phyloP scores from a whole-genome alignment of 2,888 invertebrate species.

The Trypoxylon attenuatum region DNA sequence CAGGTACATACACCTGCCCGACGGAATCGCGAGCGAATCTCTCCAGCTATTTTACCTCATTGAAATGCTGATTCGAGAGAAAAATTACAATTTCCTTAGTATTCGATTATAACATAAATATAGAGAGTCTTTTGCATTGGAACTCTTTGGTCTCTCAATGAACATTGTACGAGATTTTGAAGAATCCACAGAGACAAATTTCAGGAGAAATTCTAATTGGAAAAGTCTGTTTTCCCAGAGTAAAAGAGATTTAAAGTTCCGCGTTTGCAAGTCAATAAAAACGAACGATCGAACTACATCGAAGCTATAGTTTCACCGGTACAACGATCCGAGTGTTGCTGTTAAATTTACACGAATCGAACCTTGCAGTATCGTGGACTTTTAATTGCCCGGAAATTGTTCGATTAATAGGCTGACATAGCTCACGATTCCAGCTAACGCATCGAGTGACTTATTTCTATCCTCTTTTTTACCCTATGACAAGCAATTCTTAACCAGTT shows the following conservation, averaged over 20 bases:
- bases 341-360: conserved; percentile 59
- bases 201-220: too few relatives aligned
- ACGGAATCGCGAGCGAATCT: too few relatives aligned
- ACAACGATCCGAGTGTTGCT: conserved; percentile 52
- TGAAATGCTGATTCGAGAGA: too few relatives aligned
- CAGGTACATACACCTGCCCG: too few relatives aligned
- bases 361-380: conserved; percentile 40
- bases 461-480: conserved; percentile 20
- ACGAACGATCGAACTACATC: conserved; percentile 11
- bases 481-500: background rate
- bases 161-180: too few relatives aligned
- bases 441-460: conserved; percentile 19
- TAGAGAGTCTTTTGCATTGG: too few relatives aligned
- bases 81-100: too few relatives aligned
- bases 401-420: conserved; percentile 58
- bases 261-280: conserved; percentile 40
- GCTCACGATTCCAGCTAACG: conserved; percentile 23
- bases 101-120: too few relatives aligned
- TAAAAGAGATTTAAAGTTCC: conserved; percentile 48
- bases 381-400: conserved; percentile 64
- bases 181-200: too few relatives aligned
- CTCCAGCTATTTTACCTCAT: too few relatives aligned
- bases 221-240: too few relatives aligned
- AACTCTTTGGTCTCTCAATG: too few relatives aligned
- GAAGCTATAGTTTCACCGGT: conserved; percentile 47